Conservation (phyloP, 2,797 vertebrate species). For the Ctenosaura bakeri region DNA sequence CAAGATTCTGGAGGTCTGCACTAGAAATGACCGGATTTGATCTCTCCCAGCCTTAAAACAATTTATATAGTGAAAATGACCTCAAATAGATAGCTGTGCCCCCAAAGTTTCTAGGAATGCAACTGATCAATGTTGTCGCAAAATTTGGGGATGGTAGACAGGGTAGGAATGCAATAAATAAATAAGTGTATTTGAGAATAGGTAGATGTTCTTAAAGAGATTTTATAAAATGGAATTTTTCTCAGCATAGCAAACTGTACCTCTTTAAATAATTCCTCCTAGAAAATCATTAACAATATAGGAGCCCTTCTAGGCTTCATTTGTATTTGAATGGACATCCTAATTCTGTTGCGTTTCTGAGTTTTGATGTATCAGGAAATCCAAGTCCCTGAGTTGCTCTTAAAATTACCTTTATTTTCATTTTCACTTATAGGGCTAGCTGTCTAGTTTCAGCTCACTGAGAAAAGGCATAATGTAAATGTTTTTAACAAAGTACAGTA, state of each 20-base stretch:
- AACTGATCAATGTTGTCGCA: no score
- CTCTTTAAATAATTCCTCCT: background rate
- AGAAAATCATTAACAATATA: background rate
- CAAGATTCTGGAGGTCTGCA: no score
- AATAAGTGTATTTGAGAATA: no score
- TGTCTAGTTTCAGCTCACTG: background rate
- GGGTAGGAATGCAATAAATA: no score
- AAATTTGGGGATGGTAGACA: no score
- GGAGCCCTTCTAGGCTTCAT: background rate
- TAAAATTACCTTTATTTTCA: background rate
- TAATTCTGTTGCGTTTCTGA: background rate
- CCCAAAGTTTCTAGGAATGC: no score
- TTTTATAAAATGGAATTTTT: background rate
- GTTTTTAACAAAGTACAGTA: background rate
- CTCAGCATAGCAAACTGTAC: background rate
- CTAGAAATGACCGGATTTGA: no score
- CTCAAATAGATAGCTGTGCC: no score
- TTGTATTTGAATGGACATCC: background rate
- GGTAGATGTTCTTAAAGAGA: no score
- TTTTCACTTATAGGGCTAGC: background rate
- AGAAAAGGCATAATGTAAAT: background rate
- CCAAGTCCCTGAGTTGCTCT: background rate
- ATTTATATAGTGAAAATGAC: no score
- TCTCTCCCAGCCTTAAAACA: no score
- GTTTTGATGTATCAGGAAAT: background rate